Conservation (phyloP, 2,888 invertebrate genomes). For the Amitus sp. region DNA sequence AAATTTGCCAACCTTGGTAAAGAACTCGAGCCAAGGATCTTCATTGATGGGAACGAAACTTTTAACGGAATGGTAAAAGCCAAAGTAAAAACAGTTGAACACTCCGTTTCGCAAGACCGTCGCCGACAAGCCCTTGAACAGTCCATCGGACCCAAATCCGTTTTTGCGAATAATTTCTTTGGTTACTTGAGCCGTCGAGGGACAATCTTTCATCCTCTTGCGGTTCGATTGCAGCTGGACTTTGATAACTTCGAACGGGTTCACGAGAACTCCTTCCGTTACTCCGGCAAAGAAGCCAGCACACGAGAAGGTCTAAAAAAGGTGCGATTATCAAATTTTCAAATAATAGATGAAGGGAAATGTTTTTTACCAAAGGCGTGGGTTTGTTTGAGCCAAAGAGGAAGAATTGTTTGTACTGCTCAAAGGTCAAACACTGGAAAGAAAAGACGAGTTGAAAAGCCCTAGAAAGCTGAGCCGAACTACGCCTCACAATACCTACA, state of each 20-base stretch:
- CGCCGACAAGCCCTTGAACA: constrained; percentile 89
- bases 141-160: constrained; percentile 82
- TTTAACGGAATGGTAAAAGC: constrained; percentile 93
- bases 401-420: constrained; percentile 89
- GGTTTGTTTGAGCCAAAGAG: constrained; percentile 80
- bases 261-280: constrained; percentile 91
- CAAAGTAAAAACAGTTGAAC: constrained; percentile 95
- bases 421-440: constrained; percentile 87
- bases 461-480: background rate
- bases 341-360: no score
- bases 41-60: constrained; percentile 75
- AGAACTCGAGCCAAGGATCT: constrained; percentile 77
- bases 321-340: constrained; percentile 3
- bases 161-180: constrained; percentile 78
- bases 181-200: constrained; percentile 84
- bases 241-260: constrained; percentile 96
- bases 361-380: constrained; percentile 81
- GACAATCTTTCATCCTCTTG: constrained; percentile 71
- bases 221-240: constrained; percentile 86
- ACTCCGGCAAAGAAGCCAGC: constrained; percentile 90
- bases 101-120: constrained; percentile 90
- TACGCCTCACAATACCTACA: constrained; percentile 28
- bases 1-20: constrained; percentile 70
- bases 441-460: constrained; percentile 22
- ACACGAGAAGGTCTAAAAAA: constrained; percentile 82